These are phyloP conservation scores for Idaea aversata DNA, from an alignment of 2,888 invertebrate species.

Conservation along the genomic window DNA sequence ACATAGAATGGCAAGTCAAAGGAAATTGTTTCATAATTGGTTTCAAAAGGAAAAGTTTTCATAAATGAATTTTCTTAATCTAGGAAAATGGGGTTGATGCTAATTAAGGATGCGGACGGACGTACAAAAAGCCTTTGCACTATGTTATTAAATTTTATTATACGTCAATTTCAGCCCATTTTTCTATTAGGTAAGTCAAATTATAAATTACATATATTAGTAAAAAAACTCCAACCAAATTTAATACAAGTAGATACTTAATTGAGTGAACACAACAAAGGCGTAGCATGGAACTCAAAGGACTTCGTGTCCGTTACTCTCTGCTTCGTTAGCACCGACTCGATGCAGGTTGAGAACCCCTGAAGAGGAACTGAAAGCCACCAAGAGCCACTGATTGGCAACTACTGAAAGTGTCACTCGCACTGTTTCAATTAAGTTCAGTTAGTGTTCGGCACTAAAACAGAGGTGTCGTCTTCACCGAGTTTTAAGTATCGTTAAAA, in stretches of 20 bases:
- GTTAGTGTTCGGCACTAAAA: background rate
- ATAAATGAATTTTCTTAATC: too few species aligned
- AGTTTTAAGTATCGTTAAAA: background rate
- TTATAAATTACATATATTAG: too few species aligned
- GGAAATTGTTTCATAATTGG: too few species aligned
- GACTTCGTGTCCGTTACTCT: background rate
- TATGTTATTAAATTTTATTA: too few species aligned
- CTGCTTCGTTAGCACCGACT: slow-evolving; percentile 28
- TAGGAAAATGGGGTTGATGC: too few species aligned
- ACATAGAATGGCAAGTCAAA: too few species aligned
- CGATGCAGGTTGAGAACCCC: slow-evolving; percentile 21
- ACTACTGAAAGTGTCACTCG: slow-evolving; percentile 2
- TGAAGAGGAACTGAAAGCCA: slow-evolving; percentile 7
- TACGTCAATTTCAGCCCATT: too few species aligned
- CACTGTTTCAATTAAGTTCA: slow-evolving; percentile 1
- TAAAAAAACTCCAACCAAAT: too few species aligned
- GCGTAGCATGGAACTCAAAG: background rate
- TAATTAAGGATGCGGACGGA: too few species aligned
- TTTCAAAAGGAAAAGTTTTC: too few species aligned
- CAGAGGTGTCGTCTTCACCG: slow-evolving; percentile 3
- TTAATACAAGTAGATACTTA: background rate
- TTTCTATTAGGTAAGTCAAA: too few species aligned
- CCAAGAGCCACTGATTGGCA: background rate
- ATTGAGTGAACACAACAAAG: background rate
- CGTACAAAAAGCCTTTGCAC: too few species aligned